Percentiles rank a stretch among this genome's conserved stretches.
Evolutionary conservation across 1,140 invertebrate species (phyloP).

Genomic region (Chrysomallon squamiferum): DNA sequence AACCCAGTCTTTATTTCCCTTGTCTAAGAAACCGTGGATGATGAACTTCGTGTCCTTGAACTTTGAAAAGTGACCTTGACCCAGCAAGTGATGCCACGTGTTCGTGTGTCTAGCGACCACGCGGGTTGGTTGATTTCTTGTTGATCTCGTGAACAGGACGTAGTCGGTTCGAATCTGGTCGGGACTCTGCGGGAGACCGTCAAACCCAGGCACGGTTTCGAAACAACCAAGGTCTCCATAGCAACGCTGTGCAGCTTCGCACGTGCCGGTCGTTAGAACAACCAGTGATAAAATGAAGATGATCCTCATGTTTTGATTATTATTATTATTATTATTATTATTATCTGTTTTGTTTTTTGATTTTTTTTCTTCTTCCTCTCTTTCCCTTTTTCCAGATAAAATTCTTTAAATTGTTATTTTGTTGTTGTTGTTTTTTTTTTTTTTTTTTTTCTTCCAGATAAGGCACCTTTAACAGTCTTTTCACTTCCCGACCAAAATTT

Average conservation of each 20-base stretch:
- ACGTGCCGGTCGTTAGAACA: no score
- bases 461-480: no score
- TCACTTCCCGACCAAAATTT: no score
- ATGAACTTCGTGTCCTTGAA: slow-evolving; percentile 34
- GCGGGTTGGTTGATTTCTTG: not conserved
- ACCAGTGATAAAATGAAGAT: no score
- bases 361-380: no score
- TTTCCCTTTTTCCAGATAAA: no score
- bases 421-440: no score
- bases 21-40: slow-evolving; percentile 34
- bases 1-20: slow-evolving; percentile 17
- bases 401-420: no score
- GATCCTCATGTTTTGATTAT: no score
- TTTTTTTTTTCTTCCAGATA: no score
- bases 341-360: no score
- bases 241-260: not conserved
- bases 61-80: slow-evolving; percentile 10
- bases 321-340: no score
- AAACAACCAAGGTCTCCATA: not conserved
- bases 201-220: not conserved
- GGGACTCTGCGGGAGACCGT: not conserved
- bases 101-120: not conserved
- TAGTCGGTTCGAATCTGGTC: not conserved
- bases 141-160: not conserved
- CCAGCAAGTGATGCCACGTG: not conserved